phyloP scores from a whole-genome alignment of 1,140 invertebrate species.

The Aphaenogaster rudis region DNA sequence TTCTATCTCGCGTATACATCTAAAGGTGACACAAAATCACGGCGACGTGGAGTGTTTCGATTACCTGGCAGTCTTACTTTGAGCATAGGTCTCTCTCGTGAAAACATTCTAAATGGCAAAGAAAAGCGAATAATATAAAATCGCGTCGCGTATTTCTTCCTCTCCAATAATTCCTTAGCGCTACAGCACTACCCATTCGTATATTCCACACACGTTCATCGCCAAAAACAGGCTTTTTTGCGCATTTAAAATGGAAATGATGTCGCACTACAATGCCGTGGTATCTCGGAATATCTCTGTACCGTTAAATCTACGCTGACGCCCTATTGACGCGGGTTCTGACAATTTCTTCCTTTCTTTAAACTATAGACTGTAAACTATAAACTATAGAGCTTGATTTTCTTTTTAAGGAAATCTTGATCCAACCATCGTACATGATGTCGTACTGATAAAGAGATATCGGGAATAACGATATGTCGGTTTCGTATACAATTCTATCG shows the following conservation, averaged over 20 bases:
- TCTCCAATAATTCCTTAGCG: not conserved
- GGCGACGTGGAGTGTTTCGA: slow-evolving; percentile 68
- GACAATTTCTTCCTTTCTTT: not conserved
- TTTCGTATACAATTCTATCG: not conserved
- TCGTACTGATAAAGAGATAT: not conserved
- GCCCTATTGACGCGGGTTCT: not conserved
- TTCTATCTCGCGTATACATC: slow-evolving; percentile 31
- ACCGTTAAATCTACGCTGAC: not conserved
- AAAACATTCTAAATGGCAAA: slow-evolving; percentile 43
- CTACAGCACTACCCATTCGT: not conserved
- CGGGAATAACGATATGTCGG: not conserved
- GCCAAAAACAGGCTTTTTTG: not conserved
- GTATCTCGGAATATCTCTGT: not conserved
- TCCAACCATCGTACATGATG: not conserved
- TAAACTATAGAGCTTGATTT: not conserved
- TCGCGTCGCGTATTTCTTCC: not conserved
- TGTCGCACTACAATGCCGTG: not conserved
- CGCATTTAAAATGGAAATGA: not conserved
- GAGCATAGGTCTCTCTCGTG: slow-evolving; percentile 74
- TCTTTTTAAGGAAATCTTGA: not conserved
- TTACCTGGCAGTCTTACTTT: slow-evolving; percentile 84
- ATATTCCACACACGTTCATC: not conserved
- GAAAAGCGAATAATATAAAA: slow-evolving; percentile 3
- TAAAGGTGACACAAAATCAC: slow-evolving; percentile 46
- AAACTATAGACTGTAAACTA: not conserved